Evolutionary conservation across 2,797 vertebrate species (phyloP), one percentile per base, ranked within the genome.

Genomic region (Smutsia temminckii): DNA sequence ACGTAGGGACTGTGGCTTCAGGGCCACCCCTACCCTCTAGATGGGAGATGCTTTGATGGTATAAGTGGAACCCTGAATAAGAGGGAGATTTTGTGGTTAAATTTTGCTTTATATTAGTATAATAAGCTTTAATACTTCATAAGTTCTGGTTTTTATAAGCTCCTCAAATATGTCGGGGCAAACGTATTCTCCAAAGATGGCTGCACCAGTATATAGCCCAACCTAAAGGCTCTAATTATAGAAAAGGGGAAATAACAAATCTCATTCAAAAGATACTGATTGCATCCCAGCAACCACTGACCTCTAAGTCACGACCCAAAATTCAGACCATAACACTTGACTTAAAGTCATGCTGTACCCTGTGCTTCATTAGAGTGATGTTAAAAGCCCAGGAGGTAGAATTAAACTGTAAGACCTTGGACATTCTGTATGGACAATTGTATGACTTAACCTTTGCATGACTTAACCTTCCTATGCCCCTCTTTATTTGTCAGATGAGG

Each of bases 141-240:
- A 63, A 74, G 6, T 5, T 89, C 32, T 92, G 77, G 51, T 91
- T 87, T 96, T 74, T 75, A 29, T 75, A 74, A 94, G n/a, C 59
- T 53, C 46, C 85, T 85, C 92, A 66, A 86, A 64, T 40, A 80
- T 29, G 6, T 69, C 90, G 49, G 53, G 32, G 34, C 3, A 66
- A 79, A 59, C 79, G 18, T 55, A 71, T 94, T 87, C 93, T 64
- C 64, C 66, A 57, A 93, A 68, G 49, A 93, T 42, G 14, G 7
- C 42, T 83, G 11, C 4, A 4, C 34, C n/a, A 42, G 29, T 69
- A 13, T 57, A 49, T 79, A 80, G 37, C 29, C 29, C 75, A 79
- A 53, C 23, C 6, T 34, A 59, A 29, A 71, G 34, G n/a, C 40
- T 86, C 88, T 69, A 37, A 37, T 63, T 74, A 75, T 49, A 84